Evolutionary conservation across 2,113 vertebrate species (phyloP).

Genomic region (Piaya cayana): DNA sequence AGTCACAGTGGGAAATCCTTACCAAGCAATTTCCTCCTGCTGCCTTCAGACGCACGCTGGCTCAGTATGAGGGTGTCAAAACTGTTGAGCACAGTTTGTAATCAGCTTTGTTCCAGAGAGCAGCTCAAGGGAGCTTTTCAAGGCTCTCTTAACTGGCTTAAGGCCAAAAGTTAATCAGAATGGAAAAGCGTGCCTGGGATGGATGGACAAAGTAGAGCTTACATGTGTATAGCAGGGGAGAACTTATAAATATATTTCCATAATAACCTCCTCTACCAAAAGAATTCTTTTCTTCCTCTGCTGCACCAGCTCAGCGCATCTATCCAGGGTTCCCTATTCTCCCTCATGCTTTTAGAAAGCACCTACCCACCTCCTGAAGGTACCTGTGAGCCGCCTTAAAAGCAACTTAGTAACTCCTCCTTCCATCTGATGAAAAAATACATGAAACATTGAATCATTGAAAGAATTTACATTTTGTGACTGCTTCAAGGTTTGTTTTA

Average conservation of each 20-base stretch:
- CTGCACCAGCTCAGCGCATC: not conserved
- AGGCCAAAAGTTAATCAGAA: not conserved
- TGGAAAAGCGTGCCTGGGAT: not conserved
- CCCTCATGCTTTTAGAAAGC: rapidly evolving
- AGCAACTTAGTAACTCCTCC: not conserved
- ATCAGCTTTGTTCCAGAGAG: not conserved
- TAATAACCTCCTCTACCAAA: not conserved
- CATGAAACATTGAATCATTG: not conserved
- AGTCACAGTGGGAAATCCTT: not conserved
- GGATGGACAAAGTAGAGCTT: not conserved
- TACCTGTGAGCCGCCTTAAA: not conserved
- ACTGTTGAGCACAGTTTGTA: not conserved
- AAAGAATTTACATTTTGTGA: not conserved
- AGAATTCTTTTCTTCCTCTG: not conserved
- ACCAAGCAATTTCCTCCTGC: not conserved
- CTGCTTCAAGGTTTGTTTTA: not conserved
- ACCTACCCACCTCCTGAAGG: not conserved
- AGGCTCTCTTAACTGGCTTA: not conserved
- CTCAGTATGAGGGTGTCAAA: not conserved
- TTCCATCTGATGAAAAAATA: not conserved
- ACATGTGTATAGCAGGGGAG: rapidly evolving
- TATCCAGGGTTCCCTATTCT: not conserved
- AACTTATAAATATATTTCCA: not conserved
- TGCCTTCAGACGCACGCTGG: not conserved
- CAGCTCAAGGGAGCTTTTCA: not conserved